Conservation (phyloP, 2,797 vertebrate species). For the Etheostoma perlongum region DNA sequence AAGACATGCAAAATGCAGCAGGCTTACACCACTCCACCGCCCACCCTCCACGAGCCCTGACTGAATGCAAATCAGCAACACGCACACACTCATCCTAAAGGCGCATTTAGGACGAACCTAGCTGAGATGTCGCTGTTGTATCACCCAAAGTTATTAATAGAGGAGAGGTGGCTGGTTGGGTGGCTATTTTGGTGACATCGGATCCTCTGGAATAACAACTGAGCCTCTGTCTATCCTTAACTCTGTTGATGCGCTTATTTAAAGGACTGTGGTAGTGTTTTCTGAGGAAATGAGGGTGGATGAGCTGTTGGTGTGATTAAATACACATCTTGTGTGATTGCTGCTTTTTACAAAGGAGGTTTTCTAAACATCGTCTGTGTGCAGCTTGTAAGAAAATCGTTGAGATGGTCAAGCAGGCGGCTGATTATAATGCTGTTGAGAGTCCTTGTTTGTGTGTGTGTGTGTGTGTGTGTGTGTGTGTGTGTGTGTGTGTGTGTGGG, state of each 20-base stretch:
- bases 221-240: constrained; percentile 27
- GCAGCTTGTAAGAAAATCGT: constrained; percentile 21
- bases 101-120: constrained; percentile 51
- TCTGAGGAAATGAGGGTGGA: constrained; percentile 13
- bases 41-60: constrained; percentile 41
- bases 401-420: constrained; percentile 48
- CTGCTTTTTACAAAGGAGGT: background rate
- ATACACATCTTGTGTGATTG: background rate
- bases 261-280: constrained; percentile 7
- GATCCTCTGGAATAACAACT: constrained; percentile 27
- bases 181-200: constrained; percentile 45
- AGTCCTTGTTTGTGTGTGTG: constrained; percentile 24
- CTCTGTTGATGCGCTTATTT: constrained; percentile 29
- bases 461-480: constrained; percentile 11
- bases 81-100: constrained; percentile 46
- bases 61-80: constrained; percentile 76
- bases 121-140: constrained; percentile 42
- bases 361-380: constrained; percentile 4
- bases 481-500: constrained; percentile 1
- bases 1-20: constrained; percentile 73
- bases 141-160: constrained; percentile 70
- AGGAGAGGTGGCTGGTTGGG: constrained; percentile 38
- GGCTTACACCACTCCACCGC: constrained; percentile 50
- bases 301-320: constrained; percentile 10
- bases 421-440: constrained; percentile 54